These are phyloP conservation scores for Saguinus imperator DNA, from an alignment of 2,113 vertebrate species.

Conservation along the genomic window DNA sequence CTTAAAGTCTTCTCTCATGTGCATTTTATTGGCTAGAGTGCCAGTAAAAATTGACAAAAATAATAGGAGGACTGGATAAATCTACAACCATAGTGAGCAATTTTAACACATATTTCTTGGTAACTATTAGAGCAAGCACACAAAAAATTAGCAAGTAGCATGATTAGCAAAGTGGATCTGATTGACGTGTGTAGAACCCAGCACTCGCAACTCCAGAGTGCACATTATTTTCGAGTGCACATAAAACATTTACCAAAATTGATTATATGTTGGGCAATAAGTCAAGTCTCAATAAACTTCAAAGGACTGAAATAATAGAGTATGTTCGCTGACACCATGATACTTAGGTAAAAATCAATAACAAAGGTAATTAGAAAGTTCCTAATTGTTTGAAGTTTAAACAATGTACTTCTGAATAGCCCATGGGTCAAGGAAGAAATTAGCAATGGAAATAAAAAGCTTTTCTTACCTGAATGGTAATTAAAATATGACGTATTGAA, in stretches of 20 bases:
- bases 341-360: neutral
- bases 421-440: neutral
- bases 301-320: neutral
- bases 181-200: neutral
- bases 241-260: neutral
- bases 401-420: neutral
- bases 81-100: neutral
- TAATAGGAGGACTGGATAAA: neutral
- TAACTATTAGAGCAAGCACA: neutral
- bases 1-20: neutral
- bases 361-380: neutral
- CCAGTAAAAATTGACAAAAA: neutral
- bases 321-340: neutral
- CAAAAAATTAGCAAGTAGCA: neutral
- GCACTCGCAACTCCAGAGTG: neutral
- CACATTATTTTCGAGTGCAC: neutral
- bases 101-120: neutral
- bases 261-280: neutral
- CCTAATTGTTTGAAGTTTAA: slow-evolving; percentile 6
- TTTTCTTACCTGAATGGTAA: neutral
- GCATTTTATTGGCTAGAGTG: neutral
- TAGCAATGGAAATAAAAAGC: neutral
- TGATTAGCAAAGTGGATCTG: neutral
- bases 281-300: neutral
- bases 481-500: slow-evolving; percentile 2